phyloP scores from a whole-genome alignment of 2,888 invertebrate genomes.

The Epirrhoe alternata region DNA sequence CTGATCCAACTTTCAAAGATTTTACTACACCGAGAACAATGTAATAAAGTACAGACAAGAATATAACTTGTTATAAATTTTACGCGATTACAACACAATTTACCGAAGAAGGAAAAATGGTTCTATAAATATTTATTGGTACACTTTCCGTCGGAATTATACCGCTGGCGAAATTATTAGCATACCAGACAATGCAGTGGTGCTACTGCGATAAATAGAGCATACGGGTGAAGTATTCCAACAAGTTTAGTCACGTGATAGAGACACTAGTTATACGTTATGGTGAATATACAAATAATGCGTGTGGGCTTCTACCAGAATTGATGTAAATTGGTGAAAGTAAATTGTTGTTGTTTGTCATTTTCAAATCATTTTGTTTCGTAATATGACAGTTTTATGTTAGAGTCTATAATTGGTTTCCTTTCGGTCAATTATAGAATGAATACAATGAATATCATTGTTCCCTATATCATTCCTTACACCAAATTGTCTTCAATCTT shows the following conservation, averaged over 20 bases:
- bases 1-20: not conserved
- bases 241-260: not conserved
- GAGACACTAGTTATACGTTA: not conserved
- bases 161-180: conserved; percentile 65
- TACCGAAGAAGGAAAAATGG: conserved; percentile 71
- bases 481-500: too few relatives aligned
- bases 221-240: conserved; percentile 44
- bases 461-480: too few relatives aligned
- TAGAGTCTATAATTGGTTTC: too few relatives aligned
- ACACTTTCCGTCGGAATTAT: conserved; percentile 64
- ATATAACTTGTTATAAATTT: conserved; percentile 62
- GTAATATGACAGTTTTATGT: too few relatives aligned
- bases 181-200: conserved; percentile 63
- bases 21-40: not conserved
- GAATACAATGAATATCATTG: too few relatives aligned
- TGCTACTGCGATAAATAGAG: conserved; percentile 57
- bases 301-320: too few relatives aligned
- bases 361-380: too few relatives aligned
- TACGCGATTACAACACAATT: conserved; percentile 79
- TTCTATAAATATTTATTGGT: conserved; percentile 81
- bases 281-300: too few relatives aligned
- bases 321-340: too few relatives aligned
- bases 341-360: too few relatives aligned
- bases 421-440: too few relatives aligned
- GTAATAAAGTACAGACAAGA: conserved; percentile 17